A percentile compares a stretch with the other conserved stretches of the same genome.
Conservation (phyloP, 2,888 invertebrate genomes). For the Lepetodrilus schrolli region DNA sequence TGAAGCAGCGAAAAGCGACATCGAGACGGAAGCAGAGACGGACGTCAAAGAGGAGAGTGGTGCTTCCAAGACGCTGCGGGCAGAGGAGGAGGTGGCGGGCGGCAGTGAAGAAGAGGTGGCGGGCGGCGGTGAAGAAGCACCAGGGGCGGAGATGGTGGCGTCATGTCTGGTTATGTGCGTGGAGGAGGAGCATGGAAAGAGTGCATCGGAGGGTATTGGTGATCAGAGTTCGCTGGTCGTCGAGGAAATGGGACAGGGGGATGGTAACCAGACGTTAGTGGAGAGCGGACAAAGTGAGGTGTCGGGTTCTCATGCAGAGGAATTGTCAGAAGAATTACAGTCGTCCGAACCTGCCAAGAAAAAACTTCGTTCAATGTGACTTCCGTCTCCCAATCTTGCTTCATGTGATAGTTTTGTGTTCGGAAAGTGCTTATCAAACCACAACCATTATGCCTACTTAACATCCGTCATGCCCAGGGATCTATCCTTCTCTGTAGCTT, state of each 20-base stretch:
- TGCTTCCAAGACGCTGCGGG: background rate
- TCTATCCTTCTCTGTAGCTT: too few relatives aligned
- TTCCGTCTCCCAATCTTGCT: background rate
- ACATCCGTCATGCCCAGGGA: too few relatives aligned
- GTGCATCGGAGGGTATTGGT: constrained; percentile 33
- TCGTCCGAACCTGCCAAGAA: constrained; percentile 9
- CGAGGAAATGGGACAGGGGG: background rate
- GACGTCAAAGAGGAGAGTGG: background rate
- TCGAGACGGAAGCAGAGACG: background rate
- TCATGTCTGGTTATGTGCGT: constrained; percentile 12
- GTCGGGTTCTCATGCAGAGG: background rate
- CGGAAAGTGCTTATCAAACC: background rate
- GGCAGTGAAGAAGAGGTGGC: constrained; percentile 16
- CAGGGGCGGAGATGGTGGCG: background rate
- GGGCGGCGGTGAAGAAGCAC: background rate
- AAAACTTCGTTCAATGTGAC: background rate
- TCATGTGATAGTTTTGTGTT: background rate
- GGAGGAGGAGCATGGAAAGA: constrained; percentile 26
- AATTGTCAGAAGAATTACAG: background rate
- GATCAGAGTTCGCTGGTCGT: constrained; percentile 27
- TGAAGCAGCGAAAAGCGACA: too few relatives aligned
- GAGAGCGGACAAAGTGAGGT: background rate
- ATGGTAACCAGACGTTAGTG: background rate
- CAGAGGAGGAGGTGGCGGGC: constrained; percentile 29
- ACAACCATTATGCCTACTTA: too few relatives aligned